These are phyloP conservation scores for Xiphorhynchus erythropygius DNA, from an alignment of 2,797 vertebrate genomes.

Conservation along the genomic window DNA sequence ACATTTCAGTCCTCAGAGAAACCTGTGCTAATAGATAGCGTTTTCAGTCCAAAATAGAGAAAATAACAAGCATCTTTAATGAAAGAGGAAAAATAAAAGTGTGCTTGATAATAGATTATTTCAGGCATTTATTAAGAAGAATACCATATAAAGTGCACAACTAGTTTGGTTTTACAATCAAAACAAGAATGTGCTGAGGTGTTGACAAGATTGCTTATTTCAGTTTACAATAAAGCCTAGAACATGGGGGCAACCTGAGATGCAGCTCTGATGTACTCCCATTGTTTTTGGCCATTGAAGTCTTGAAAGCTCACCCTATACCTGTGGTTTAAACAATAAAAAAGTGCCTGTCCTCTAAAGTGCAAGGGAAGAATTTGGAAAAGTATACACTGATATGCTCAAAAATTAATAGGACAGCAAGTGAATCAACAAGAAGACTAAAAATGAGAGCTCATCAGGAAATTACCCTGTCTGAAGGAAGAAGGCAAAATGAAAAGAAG, in stretches of 20 bases:
- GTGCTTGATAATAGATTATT: not conserved
- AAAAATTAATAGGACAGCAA: not conserved
- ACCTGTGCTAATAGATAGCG: not conserved
- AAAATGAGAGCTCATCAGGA: not conserved
- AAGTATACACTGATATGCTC: not conserved
- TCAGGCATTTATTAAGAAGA: not conserved
- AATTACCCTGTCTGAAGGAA: not conserved
- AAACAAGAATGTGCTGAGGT: not conserved
- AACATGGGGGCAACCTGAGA: not conserved
- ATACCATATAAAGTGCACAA: constrained; percentile 37
- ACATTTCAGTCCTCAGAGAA: not conserved
- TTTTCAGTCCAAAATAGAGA: not conserved
- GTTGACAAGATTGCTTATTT: not conserved
- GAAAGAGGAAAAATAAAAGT: not conserved
- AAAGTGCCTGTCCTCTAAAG: not conserved
- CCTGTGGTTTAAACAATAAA: not conserved
- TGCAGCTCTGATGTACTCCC: not conserved
- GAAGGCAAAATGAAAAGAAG: not conserved
- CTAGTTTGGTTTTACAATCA: not conserved
- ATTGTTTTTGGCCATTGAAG: not conserved
- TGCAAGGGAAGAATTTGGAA: not conserved
- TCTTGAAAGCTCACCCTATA: not conserved
- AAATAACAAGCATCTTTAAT: not conserved
- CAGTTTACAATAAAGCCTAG: not conserved
- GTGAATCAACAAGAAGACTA: not conserved